Conservation (phyloP, 2,113 vertebrate genomes). For the Merops nubicus region DNA sequence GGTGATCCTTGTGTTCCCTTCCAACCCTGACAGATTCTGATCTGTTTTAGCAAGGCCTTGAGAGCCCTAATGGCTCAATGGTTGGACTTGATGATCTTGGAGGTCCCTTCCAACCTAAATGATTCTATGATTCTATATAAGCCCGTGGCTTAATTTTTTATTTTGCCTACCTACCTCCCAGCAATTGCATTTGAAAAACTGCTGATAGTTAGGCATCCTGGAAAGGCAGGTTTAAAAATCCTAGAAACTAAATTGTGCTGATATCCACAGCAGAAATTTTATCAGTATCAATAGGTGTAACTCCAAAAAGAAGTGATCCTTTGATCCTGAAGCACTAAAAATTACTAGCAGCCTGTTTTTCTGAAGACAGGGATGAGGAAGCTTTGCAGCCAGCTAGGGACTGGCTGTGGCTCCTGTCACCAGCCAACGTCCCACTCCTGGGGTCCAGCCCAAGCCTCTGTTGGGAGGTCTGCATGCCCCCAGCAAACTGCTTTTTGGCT, state of each 20-base stretch:
- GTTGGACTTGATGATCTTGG: too few relatives aligned
- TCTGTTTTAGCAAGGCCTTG: too few relatives aligned
- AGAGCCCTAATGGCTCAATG: too few relatives aligned
- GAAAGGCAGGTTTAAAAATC: not conserved
- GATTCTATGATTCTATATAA: too few relatives aligned
- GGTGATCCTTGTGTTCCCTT: too few relatives aligned
- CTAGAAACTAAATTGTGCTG: not conserved
- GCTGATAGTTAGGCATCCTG: not conserved
- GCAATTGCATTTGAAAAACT: not conserved
- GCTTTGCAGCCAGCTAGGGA: not conserved
- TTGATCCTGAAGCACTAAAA: not conserved
- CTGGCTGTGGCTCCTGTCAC: not conserved
- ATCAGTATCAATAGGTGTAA: not conserved
- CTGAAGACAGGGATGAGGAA: not conserved
- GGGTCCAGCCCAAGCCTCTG: not conserved
- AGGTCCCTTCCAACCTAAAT: too few relatives aligned
- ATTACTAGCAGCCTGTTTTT: not conserved
- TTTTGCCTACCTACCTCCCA: not conserved
- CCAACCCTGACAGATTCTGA: too few relatives aligned
- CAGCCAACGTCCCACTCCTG: rapidly evolving
- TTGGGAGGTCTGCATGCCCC: rapidly evolving
- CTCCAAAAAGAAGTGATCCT: not conserved
- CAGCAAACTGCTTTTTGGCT: not conserved
- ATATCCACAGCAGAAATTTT: not conserved
- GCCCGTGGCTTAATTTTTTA: not conserved